Evolutionary conservation across 2,888 invertebrate genomes (phyloP).

Genomic region (Latrodectus elegans): DNA sequence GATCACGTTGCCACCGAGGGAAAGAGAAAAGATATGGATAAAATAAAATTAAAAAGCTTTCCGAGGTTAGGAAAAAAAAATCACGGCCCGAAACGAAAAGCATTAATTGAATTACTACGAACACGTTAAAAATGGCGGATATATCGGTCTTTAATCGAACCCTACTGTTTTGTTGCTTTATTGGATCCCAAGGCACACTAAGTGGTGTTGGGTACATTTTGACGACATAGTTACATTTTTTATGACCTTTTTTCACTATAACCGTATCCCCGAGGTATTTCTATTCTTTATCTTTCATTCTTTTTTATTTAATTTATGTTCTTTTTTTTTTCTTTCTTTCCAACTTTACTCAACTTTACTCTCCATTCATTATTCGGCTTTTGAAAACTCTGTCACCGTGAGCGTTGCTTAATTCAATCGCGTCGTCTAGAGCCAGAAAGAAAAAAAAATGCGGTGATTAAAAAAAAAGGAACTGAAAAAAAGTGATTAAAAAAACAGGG

Average conservation of each 20-base stretch:
- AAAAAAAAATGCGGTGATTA: conserved; percentile 36
- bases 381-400: conserved; percentile 66
- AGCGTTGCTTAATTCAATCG: conserved; percentile 67
- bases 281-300: conserved; percentile 61
- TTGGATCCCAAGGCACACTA: conserved; percentile 41
- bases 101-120: conserved; percentile 66
- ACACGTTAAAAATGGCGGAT: conserved; percentile 62
- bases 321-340: conserved; percentile 33
- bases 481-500: conserved; percentile 64
- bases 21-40: conserved; percentile 41
- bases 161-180: conserved; percentile 60
- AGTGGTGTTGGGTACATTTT: conserved; percentile 64
- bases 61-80: conserved; percentile 32
- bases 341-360: conserved; percentile 22
- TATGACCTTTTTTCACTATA: conserved; percentile 30
- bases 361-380: conserved; percentile 57
- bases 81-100: conserved; percentile 37
- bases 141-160: conserved; percentile 67
- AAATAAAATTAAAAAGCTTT: conserved; percentile 44
- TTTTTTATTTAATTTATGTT: conserved; percentile 59
- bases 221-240: conserved; percentile 59
- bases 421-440: conserved; percentile 13
- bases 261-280: conserved; percentile 62
- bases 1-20: neutral
- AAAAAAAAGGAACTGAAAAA: conserved; percentile 11